A percentile compares a stretch with the other conserved stretches of the same genome.
Evolutionary conservation across 2,797 vertebrate species (phyloP).

Genomic region (Dendrocincla tyrannina): DNA sequence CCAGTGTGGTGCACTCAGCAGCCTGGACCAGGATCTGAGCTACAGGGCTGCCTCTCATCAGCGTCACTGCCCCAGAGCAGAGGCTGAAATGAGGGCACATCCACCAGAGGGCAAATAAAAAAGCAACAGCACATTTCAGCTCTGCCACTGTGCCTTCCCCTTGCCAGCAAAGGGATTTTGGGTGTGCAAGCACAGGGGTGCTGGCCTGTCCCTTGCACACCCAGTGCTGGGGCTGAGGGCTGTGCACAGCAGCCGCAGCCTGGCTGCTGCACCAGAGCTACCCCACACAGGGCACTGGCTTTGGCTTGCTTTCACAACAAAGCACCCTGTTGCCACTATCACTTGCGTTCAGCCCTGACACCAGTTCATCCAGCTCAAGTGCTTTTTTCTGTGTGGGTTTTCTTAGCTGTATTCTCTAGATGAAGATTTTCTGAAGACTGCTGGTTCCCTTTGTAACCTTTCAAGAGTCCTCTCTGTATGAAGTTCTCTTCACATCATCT

Average conservation of each 20-base stretch:
- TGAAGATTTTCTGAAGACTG: conserved; percentile 29
- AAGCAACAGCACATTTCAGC: not conserved
- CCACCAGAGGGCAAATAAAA: not conserved
- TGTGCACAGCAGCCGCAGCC: not conserved
- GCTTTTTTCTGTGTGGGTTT: not conserved
- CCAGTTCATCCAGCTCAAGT: not conserved
- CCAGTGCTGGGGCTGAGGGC: not conserved
- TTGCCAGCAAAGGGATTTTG: rapidly evolving
- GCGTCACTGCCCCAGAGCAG: not conserved
- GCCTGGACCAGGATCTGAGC: not conserved
- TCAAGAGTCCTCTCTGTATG: conserved; percentile 26
- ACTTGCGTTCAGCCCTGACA: not conserved
- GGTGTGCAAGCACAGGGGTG: rapidly evolving
- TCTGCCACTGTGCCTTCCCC: not conserved
- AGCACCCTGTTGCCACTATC: not conserved
- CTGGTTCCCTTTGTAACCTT: conserved; percentile 35
- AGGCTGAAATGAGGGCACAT: not conserved
- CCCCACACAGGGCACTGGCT: rapidly evolving
- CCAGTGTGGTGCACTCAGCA: rapidly evolving
- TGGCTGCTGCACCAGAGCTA: not conserved
- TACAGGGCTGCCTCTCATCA: not conserved
- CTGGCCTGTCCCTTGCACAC: rapidly evolving
- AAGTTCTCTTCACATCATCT: conserved; percentile 40
- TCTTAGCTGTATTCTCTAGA: conserved; percentile 15
- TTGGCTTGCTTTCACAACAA: not conserved